Evolutionary conservation across 53 echinoderm and acorn worm genomes (phyloP), one percentile per base, ranked within the genome.

Genomic region (Echinometra lucunter): DNA sequence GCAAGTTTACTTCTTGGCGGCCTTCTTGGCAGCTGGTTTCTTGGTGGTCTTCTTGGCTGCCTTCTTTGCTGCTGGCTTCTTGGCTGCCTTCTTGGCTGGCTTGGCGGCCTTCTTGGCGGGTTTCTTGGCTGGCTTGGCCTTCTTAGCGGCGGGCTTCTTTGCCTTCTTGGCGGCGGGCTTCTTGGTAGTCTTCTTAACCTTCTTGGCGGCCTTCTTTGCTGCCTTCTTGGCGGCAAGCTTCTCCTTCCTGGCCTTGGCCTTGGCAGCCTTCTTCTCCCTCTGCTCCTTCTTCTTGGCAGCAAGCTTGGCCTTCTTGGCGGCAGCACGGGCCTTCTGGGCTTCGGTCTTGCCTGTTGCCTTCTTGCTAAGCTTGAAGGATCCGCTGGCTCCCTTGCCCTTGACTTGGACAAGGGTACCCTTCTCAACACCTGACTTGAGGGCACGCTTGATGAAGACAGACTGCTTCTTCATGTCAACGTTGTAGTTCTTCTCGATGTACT

Each of bases 401-500:
- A 81, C 80, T 81, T 95, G 96, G 58, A 67, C 88, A 44, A 95
- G 94, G 49, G 74, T 66, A 37, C 90, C 90, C 69, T 89, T 95
- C 74, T 67, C 94, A 18, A 95, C 96, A 19, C 94, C 94, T 35
- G 85, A 38, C 49, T 89, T 95, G 49, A 95, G 66, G 23, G 96
- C 96, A 47, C 66, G 85, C 93, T 94, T 95, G 90, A 94, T 74
- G 94, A 94, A 74, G 55, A 75, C 87, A 40, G 66, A 87, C 92
- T 95, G 95, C 88, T 88, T 95, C 83, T 47, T 92, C 18, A 95
- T 89, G 90, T 97, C 97, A 25, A 97, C 97, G 25, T 94, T 97
- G 97, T 95, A 97, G 89, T 95, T 97, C 93, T 95, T 94, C 7
- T 94, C 95, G 90, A 98, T 97, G 93, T 95, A 97, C 66, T 96